Conservation (phyloP, 2,888 invertebrate species). For the Caenorhabditis wallacei region DNA sequence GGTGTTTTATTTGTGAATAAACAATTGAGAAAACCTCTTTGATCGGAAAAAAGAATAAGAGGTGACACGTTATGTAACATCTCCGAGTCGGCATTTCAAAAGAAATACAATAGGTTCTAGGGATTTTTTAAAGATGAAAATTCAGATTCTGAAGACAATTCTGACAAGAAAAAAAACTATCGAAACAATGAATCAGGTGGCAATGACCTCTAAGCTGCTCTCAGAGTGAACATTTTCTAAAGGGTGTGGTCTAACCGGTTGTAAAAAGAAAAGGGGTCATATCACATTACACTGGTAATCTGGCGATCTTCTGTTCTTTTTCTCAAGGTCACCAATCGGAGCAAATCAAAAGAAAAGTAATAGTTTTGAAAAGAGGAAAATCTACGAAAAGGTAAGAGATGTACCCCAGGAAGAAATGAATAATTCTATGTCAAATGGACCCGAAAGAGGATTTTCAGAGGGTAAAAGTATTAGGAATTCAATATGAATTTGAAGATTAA, state of each 20-base stretch:
- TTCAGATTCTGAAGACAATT: neutral
- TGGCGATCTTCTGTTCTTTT: neutral
- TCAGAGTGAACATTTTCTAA: too few species aligned
- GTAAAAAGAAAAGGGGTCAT: neutral
- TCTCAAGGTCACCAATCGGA: slow-evolving; percentile 1
- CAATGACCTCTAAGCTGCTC: too few species aligned
- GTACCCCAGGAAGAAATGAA: slow-evolving; percentile 30
- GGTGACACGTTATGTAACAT: slow-evolving; percentile 21
- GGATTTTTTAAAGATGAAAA: neutral
- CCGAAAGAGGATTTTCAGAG: slow-evolving; percentile 2
- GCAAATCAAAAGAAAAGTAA: neutral
- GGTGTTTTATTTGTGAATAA: slow-evolving; percentile 33
- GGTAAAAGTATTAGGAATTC: slow-evolving; percentile 23
- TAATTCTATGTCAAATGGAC: slow-evolving; percentile 19
- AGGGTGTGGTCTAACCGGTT: neutral
- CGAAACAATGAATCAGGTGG: too few species aligned
- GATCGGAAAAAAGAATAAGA: neutral
- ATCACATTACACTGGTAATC: neutral
- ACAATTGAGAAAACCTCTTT: slow-evolving; percentile 6
- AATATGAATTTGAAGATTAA: slow-evolving; percentile 13
- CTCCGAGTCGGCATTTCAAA: neutral
- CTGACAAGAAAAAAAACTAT: too few species aligned
- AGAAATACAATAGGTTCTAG: neutral
- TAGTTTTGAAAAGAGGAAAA: neutral
- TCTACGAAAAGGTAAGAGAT: neutral